phyloP scores from a whole-genome alignment of 1,140 invertebrate species.

The Bombus waltoni region DNA sequence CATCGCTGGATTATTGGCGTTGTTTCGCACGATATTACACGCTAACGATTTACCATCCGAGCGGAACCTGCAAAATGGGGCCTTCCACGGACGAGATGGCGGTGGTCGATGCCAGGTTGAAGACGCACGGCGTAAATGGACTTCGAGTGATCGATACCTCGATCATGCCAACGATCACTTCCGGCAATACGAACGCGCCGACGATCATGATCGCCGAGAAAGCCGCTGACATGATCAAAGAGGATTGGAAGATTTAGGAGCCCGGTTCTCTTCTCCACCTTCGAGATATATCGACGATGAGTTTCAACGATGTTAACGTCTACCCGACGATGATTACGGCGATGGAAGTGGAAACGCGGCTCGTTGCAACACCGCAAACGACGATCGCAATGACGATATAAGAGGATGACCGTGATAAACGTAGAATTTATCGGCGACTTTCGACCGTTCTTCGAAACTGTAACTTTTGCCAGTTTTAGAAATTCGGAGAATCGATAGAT shows the following conservation, averaged over 20 bases:
- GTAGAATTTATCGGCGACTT: too few relatives aligned
- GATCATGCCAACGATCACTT: constrained; percentile 87
- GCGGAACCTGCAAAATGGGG: constrained; percentile 82
- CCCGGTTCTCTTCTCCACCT: too few relatives aligned
- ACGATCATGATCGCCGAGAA: constrained; percentile 89
- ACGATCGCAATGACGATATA: too few relatives aligned
- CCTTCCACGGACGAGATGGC: constrained; percentile 83
- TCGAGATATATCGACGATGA: too few relatives aligned
- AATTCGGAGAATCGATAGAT: too few relatives aligned
- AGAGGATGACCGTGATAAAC: too few relatives aligned
- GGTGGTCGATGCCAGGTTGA: constrained; percentile 85
- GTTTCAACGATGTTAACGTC: too few relatives aligned
- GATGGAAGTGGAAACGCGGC: too few relatives aligned
- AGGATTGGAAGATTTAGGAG: constrained; percentile 75
- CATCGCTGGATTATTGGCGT: constrained; percentile 87
- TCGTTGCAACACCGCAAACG: too few relatives aligned
- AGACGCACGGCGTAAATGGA: constrained; percentile 84
- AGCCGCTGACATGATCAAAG: constrained; percentile 86
- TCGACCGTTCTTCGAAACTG: too few relatives aligned
- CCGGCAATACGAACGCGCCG: constrained; percentile 88
- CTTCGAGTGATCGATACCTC: constrained; percentile 88
- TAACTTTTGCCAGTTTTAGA: too few relatives aligned
- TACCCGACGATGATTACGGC: too few relatives aligned
- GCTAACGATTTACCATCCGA: constrained; percentile 87
- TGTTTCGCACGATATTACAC: constrained; percentile 88